Conservation (phyloP, 2,888 invertebrate species). For the Sinhomidia bicolor region DNA sequence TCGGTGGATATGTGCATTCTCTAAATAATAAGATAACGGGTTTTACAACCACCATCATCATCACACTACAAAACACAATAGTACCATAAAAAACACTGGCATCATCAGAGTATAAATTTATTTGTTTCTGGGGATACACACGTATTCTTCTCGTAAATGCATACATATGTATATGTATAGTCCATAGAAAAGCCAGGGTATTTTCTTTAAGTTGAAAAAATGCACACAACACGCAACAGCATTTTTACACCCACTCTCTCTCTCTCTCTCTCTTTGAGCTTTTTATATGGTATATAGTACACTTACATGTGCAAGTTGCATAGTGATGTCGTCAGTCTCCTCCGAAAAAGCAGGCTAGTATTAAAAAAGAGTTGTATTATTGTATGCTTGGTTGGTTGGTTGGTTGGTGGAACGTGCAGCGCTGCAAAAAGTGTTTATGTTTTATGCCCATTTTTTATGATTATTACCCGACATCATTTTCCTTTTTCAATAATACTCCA, state of each 20-base stretch:
- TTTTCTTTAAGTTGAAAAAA: not conserved
- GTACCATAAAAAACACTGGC: not conserved
- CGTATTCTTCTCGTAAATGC: no score
- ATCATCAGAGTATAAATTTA: not conserved
- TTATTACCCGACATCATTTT: slow-evolving; percentile 33
- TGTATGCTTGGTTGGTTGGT: not conserved
- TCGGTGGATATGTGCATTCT: not conserved
- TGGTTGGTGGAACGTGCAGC: not conserved
- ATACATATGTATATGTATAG: not conserved
- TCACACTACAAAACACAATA: slow-evolving; percentile 1
- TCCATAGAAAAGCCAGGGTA: not conserved
- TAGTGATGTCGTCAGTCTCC: not conserved
- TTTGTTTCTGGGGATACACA: not conserved
- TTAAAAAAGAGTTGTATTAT: not conserved
- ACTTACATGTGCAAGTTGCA: not conserved
- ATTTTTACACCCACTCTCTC: not conserved
- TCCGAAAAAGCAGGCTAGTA: not conserved
- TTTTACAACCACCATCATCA: slow-evolving; percentile 18
- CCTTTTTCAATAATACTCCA: slow-evolving; percentile 55
- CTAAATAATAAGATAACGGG: slow-evolving; percentile 20
- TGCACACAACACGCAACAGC: not conserved
- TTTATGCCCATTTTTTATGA: slow-evolving; percentile 47
- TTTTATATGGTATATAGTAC: not conserved
- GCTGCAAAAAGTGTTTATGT: not conserved
- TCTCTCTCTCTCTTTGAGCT: not conserved